These are phyloP conservation scores for Psophia crepitans DNA, from an alignment of 2,113 vertebrate genomes.

Conservation along the genomic window DNA sequence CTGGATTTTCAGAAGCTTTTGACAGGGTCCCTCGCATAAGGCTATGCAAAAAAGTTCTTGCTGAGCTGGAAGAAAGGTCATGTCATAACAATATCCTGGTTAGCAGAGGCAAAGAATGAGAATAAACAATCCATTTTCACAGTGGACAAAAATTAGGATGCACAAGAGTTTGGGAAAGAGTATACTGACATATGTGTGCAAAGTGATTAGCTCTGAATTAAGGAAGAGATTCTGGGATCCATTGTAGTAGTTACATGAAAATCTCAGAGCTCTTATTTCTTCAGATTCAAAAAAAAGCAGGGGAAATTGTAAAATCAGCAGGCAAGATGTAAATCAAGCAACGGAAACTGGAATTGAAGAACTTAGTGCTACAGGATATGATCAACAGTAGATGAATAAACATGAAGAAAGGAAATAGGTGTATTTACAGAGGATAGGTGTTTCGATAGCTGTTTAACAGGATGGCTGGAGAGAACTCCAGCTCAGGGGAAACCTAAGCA, in stretches of 20 bases:
- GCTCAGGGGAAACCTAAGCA: neutral
- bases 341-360: neutral
- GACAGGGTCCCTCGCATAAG: neutral
- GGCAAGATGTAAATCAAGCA: neutral
- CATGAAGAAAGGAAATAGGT: neutral
- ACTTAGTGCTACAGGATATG: neutral
- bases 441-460: neutral
- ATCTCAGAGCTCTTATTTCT: neutral
- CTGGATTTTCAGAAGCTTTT: neutral
- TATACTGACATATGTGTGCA: neutral
- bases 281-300: neutral
- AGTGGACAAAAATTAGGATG: neutral
- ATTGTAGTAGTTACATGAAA: neutral
- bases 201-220: neutral
- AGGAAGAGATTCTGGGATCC: neutral
- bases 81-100: neutral
- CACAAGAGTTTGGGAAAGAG: neutral
- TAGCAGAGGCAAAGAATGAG: neutral
- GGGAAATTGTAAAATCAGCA: neutral
- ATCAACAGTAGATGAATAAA: neutral
- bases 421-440: neutral
- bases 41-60: neutral
- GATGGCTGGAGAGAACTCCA: neutral
- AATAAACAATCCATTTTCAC: neutral
- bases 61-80: neutral